Evolutionary conservation across 2,113 vertebrate genomes (phyloP), one percentile per base, ranked within the genome.

Genomic region (Rhinolophus ferrumequinum): DNA sequence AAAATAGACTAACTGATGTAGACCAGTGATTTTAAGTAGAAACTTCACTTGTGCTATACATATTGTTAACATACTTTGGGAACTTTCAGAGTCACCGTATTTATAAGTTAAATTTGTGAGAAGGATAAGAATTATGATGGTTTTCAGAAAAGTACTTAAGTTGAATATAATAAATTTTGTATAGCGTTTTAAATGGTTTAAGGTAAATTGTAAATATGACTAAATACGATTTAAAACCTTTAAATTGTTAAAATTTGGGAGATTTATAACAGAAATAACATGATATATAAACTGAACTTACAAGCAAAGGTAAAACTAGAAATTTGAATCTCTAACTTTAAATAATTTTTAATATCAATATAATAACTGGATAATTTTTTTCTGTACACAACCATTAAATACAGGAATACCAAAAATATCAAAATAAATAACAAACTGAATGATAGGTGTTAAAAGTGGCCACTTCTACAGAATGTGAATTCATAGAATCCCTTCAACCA

Each of bases 111-210:
- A 64, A 83, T 70, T 84, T 89, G 11, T 95, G 67, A 87, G 33
- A 79, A 21, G 2, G 60, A 26, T 8, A 82, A 72, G 56, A 90
- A 85, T 73, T 88, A 67, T 62, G 50, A 44, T 41, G 64, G 33
- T 88, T 92, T 72, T 93, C 70, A 67, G 26, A 41, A 92, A 96
- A 89, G 38, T 10, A 92, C 0, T 87, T 79, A 82, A 88, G 93
- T 94, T 21, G 79, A 97, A 90, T 44, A 60, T 44, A 89, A 58
- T 92, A 93, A 91, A 52, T 62, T 30, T 77, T 85, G 52, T 35
- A 83, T 72, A 84, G 77, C 41, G 5, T 56, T 58, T 88, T 84
- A 81, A 82, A 73, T 38, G 22, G 1, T 19, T 73, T 85, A 86
- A 87, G 12, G 28, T 62, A 86, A 72, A 24, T 62, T 56, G 8